These are phyloP conservation scores for Apaloderma vittatum DNA, from an alignment of 2,113 vertebrate genomes.

Conservation along the genomic window DNA sequence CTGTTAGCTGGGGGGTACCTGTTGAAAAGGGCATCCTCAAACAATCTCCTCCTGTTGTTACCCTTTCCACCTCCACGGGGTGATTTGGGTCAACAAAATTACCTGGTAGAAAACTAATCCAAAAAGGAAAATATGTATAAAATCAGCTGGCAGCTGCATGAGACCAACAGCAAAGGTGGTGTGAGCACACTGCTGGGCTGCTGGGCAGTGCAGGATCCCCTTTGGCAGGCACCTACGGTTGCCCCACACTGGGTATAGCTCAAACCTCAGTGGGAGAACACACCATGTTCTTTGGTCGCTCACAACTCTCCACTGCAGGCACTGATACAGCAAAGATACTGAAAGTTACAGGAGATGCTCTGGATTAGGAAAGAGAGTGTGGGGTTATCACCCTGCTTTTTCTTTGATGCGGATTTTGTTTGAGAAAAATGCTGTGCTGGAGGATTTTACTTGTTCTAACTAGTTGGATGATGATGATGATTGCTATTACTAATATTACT, in stretches of 20 bases:
- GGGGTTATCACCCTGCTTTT: background rate
- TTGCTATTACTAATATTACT: background rate
- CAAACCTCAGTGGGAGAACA: background rate
- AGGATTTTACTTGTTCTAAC: background rate
- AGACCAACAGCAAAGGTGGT: background rate
- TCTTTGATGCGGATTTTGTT: background rate
- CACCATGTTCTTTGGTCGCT: fast-evolving
- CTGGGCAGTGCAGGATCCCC: background rate
- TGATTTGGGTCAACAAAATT: background rate
- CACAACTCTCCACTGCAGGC: background rate
- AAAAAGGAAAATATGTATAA: background rate
- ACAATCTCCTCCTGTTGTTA: background rate
- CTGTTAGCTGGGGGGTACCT: background rate
- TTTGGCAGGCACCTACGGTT: fast-evolving
- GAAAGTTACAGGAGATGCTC: fast-evolving
- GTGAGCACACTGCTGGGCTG: fast-evolving
- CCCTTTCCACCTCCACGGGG: fast-evolving
- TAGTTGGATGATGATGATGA: no score
- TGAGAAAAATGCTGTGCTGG: background rate
- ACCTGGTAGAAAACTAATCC: background rate
- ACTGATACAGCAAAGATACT: background rate
- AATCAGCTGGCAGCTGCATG: background rate
- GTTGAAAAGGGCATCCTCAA: background rate
- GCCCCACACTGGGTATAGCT: fast-evolving
- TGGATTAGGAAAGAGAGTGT: background rate